Evolutionary conservation across 2,113 vertebrate species (phyloP), one percentile per base, ranked within the genome.

Genomic region (Burhinus oedicnemus): DNA sequence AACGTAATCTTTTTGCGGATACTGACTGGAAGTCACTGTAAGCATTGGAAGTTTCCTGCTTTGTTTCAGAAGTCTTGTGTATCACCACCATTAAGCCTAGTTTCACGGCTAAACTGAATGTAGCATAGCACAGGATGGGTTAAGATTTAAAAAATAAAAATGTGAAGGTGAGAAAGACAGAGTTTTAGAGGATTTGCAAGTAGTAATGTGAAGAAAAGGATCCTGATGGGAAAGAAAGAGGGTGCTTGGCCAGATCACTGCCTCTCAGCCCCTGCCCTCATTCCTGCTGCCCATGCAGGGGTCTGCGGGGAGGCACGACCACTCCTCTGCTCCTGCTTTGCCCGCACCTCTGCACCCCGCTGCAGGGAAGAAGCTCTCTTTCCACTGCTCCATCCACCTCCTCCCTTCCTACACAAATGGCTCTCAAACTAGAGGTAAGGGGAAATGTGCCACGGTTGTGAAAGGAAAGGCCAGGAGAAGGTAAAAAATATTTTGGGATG

Each of bases 281-380:
- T 12, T 49, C 27, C 8, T 5, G 4, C 29, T 86, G 40, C 32
- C 29, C 5, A 2, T 4, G 2, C 12, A 57, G 9, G 19, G 42
- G 15, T 12, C 85, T 82, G 6, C 1, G 6, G n/a, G 27, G 51
- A 79, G 6, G 21, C 12, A 3, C 4, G 15, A 27, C 13, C 8
- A 8, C 18, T 71, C 10, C 38, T 55, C 30, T 76, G 44, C 23
- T 61, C 7, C 55, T 69, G 25, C 27, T 77, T 76, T 77, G 18
- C 17, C 64, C 2, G 1, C 17, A 57, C 6, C 18, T 85, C 44
- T 1, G 2, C 34, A 79, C 13, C 14, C 9, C 1, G 0, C 19
- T 26, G 12, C 2, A 5, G 19, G 15, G 19, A 68, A 77, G 36
- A 80, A 71, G 2, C n/a, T 10, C 14, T 40, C 32, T 52, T 74